Evolutionary conservation across 2,797 vertebrate species (phyloP), one percentile per base, ranked within the genome.

Genomic region (Zenarchopterus dispar): DNA sequence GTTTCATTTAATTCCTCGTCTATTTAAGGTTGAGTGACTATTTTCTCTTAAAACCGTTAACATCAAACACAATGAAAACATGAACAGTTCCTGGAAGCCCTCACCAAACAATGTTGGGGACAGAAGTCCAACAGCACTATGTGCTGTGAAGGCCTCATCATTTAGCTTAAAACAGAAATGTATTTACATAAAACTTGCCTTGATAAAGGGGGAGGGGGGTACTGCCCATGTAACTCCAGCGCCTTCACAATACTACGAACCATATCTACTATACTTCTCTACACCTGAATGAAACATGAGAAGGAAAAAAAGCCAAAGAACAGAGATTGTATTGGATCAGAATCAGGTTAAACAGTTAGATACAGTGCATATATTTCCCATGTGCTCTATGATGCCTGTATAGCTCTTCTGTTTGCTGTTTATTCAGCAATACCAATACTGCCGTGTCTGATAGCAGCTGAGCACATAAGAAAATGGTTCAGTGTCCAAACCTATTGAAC

Each of bases 261-360:
- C 95, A 96, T 94, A 96, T 94, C 94, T 96, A 96, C 91, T 96
- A 96, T 92, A 96, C 94, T 95, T 96, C 95, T 95, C 96, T 92
- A 96, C 94, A 96, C 95, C 95, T 96, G 94, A 95, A 95, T 95
- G 95, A 94, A 95, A 96, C 94, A 95, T 94, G 94, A 86, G 84
- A 84, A 84, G 74, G 93, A 94, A 95, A 84, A 95, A 92, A 95
- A 96, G 94, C 94, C 95, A 96, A 94, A 96, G 92, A 74, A 89
- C 62, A 89, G 93, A 93, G 93, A 95, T 92, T 13, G 93, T 94
- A 94, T 94, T 94, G 91, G 92, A 94, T 94, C 90, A 94, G 58
- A 70, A 56, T 62, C 45, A 62, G 47, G 28, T 56, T 17, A 56
- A 49, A 92, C 92, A 93, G 74, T 84, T 84, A 81, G 57, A 58